Conservation (phyloP, 2,113 vertebrate species). For the Echinops telfairi region DNA sequence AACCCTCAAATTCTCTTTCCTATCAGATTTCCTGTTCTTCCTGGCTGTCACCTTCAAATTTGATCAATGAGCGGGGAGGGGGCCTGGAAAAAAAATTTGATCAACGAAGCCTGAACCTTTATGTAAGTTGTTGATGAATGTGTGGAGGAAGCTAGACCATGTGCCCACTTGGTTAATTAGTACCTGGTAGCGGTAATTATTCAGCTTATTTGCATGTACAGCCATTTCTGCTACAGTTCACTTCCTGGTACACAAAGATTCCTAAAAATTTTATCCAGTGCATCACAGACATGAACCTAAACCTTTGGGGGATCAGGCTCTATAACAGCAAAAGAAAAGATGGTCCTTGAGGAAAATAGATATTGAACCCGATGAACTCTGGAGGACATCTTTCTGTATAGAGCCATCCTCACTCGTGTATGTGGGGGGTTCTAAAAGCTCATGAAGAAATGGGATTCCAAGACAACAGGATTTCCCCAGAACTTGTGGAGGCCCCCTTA, state of each 20-base stretch:
- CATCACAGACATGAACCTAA: constrained; percentile 8
- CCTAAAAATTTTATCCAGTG: neutral
- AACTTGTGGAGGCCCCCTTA: too few relatives aligned
- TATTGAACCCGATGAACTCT: neutral
- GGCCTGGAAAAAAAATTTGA: too few relatives aligned
- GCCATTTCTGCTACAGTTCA: constrained; percentile 21
- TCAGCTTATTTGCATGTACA: neutral
- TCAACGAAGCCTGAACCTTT: neutral
- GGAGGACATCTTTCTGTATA: too few relatives aligned
- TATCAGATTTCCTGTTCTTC: constrained; percentile 1
- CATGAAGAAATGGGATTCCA: too few relatives aligned
- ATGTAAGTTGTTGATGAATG: neutral
- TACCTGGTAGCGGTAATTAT: neutral
- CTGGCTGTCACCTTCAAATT: neutral
- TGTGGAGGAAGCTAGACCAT: neutral
- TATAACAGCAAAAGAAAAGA: constrained; percentile 1
- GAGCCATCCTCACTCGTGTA: too few relatives aligned
- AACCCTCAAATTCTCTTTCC: neutral
- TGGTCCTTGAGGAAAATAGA: neutral
- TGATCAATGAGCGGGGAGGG: neutral
- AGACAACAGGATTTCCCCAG: too few relatives aligned
- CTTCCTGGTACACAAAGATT: neutral
- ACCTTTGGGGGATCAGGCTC: neutral
- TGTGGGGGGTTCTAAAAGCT: too few relatives aligned
- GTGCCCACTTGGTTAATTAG: constrained; percentile 2